These are phyloP conservation scores for Metacarcinus magister DNA, from an alignment of 2,888 invertebrate genomes.

Conservation along the genomic window DNA sequence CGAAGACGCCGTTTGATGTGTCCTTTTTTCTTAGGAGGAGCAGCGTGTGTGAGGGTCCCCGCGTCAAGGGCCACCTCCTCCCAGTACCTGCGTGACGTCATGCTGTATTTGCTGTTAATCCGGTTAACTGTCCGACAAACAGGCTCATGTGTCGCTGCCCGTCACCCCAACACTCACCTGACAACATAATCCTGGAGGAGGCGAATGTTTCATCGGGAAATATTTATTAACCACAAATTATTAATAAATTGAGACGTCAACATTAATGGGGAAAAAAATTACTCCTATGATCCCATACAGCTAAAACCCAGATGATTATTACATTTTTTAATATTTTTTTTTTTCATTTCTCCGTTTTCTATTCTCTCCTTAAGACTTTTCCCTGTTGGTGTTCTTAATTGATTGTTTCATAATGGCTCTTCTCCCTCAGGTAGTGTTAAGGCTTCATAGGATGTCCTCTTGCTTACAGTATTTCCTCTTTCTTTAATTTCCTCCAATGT, in stretches of 20 bases:
- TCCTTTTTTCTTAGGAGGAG: slow-evolving; percentile 18
- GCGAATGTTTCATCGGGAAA: not conserved
- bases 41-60: not conserved
- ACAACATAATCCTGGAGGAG: slow-evolving; percentile 39
- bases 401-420: not conserved
- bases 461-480: not conserved
- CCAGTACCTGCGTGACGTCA: slow-evolving; percentile 1
- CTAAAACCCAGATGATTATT: not conserved
- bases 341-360: not conserved
- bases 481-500: not conserved
- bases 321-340: too few relatives aligned
- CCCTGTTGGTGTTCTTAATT: not conserved
- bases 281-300: not conserved
- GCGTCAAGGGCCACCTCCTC: not conserved
- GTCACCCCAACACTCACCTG: slow-evolving; percentile 11
- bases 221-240: not conserved
- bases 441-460: not conserved
- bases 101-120: slow-evolving; percentile 39
- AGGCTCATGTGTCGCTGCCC: slow-evolving; percentile 15
- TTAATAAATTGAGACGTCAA: not conserved
- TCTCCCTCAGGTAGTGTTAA: slow-evolving; percentile 17
- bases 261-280: not conserved
- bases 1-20: slow-evolving; percentile 60
- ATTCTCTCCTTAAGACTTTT: not conserved
- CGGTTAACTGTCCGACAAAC: slow-evolving; percentile 19